Evolutionary conservation across 2,113 vertebrate genomes (phyloP).

Genomic region (Astur gentilis): DNA sequence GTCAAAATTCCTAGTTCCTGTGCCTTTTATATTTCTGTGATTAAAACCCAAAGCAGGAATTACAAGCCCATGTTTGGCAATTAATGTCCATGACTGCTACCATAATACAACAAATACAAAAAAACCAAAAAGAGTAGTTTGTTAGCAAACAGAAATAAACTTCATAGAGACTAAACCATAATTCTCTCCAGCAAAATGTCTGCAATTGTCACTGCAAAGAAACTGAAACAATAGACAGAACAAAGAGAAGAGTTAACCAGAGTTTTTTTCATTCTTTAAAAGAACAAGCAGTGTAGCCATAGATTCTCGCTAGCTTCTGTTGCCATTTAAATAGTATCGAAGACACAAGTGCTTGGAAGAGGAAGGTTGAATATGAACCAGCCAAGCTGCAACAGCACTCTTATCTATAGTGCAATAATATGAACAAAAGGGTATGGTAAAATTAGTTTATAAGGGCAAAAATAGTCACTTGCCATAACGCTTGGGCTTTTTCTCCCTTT

Average conservation of each 20-base stretch:
- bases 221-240: constrained; percentile 15
- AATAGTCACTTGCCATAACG: not conserved
- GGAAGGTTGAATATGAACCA: not conserved
- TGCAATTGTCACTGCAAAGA: constrained; percentile 10
- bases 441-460: not conserved
- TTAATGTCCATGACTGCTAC: not conserved
- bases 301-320: not conserved
- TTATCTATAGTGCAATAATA: not conserved
- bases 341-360: not conserved
- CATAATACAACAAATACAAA: not conserved
- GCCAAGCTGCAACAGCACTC: not conserved
- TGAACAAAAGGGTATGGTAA: not conserved
- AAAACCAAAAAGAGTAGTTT: not conserved
- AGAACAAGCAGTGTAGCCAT: not conserved
- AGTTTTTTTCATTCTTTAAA: not conserved
- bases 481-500: not conserved
- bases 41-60: not conserved
- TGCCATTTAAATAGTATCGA: not conserved
- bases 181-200: not conserved
- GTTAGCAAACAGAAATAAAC: constrained; percentile 20
- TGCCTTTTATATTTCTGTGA: constrained; percentile 1
- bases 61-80: not conserved
- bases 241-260: constrained; percentile 30
- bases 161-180: not conserved
- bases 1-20: not conserved